A percentile compares a stretch with the other conserved stretches of the same genome.
Evolutionary conservation across 2,113 vertebrate species (phyloP).

Genomic region (Cephalopholis sonnerati): DNA sequence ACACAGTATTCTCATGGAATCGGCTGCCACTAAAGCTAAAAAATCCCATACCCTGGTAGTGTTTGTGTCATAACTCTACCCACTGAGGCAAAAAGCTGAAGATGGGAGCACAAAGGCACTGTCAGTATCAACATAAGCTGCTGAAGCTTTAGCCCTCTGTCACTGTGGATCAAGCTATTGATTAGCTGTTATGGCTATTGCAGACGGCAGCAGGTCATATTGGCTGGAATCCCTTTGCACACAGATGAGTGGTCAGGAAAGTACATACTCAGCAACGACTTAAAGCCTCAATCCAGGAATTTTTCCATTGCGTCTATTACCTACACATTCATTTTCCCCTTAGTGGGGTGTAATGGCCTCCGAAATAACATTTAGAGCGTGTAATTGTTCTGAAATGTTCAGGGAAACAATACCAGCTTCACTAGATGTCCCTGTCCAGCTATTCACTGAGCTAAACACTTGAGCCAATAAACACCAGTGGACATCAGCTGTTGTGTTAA

Average conservation of each 20-base stretch:
- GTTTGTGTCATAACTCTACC: conserved; percentile 52
- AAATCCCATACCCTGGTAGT: conserved; percentile 30
- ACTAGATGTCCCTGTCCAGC: background rate
- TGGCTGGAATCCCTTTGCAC: conserved; percentile 58
- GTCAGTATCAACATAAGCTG: conserved; percentile 68
- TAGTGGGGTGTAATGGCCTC: conserved; percentile 8
- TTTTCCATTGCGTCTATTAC: background rate
- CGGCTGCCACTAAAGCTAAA: conserved; percentile 22
- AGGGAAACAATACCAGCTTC: background rate
- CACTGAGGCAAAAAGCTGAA: conserved; percentile 28
- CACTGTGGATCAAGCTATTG: conserved; percentile 71
- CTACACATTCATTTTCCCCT: background rate
- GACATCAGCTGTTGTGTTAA: background rate
- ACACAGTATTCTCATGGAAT: background rate
- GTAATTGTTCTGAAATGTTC: conserved; percentile 15
- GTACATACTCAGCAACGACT: conserved; percentile 55
- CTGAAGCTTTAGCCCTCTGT: conserved; percentile 56
- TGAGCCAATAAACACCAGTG: background rate
- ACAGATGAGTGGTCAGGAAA: conserved; percentile 58
- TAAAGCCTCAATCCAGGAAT: conserved; percentile 20
- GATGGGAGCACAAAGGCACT: conserved; percentile 57
- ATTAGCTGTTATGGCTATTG: conserved; percentile 71
- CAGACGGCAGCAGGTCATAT: conserved; percentile 65
- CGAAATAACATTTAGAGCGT: background rate
- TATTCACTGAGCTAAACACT: conserved; percentile 3